These are phyloP conservation scores for Girardinichthys multiradiatus DNA, from an alignment of 2,113 vertebrate species.

Conservation along the genomic window DNA sequence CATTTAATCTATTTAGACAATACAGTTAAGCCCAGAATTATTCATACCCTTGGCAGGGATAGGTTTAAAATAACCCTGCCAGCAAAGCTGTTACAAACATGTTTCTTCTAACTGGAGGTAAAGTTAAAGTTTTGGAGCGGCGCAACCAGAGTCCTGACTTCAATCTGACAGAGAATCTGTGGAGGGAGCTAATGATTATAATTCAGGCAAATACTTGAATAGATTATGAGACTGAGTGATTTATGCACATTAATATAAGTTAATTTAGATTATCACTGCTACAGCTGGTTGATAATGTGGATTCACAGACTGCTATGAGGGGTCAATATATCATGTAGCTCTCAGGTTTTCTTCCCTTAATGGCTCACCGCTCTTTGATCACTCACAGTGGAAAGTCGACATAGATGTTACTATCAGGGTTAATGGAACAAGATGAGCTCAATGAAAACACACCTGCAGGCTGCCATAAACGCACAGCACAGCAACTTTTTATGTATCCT, in stretches of 20 bases:
- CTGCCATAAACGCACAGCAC: slow-evolving; percentile 1
- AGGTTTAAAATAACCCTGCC: too few species aligned
- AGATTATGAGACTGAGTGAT: background rate
- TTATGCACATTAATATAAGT: background rate
- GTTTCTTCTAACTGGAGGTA: too few species aligned
- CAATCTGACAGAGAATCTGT: too few species aligned
- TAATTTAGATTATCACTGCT: background rate
- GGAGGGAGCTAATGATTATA: too few species aligned
- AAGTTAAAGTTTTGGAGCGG: too few species aligned
- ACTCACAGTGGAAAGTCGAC: background rate
- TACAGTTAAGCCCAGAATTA: too few species aligned
- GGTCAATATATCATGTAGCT: background rate
- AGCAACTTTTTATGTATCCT: background rate
- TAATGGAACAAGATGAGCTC: slow-evolving; percentile 1
- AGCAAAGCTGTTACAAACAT: too few species aligned
- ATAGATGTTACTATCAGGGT: background rate
- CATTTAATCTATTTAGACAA: too few species aligned
- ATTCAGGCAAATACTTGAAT: background rate
- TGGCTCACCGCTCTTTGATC: background rate
- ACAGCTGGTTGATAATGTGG: background rate
- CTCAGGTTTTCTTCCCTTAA: background rate
- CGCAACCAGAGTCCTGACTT: too few species aligned
- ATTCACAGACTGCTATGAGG: background rate
- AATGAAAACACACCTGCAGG: slow-evolving; percentile 10
- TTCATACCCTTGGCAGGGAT: too few species aligned